Percentiles rank a stretch among this genome's conserved stretches.
phyloP scores from a whole-genome alignment of 1,140 invertebrate genomes.

The Paramacrobiotus metropolitanus region DNA sequence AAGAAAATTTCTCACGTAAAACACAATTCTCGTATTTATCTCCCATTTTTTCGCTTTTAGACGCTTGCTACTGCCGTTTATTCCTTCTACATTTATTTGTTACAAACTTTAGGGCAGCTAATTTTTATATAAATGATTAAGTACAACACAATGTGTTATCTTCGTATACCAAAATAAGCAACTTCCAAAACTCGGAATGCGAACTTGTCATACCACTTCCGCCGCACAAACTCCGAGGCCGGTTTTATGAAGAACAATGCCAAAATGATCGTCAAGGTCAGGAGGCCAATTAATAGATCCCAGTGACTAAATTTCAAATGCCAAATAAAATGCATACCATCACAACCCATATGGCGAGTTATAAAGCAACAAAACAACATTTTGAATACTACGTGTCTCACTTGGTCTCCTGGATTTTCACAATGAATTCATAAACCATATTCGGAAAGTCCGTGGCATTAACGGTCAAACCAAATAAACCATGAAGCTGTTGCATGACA shows the following conservation, averaged over 20 bases:
- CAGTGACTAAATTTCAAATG: conserved; percentile 8
- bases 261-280: neutral
- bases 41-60: too few relatives aligned
- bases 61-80: too few relatives aligned
- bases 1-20: too few relatives aligned
- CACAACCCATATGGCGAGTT: too few relatives aligned
- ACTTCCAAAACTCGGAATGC: conserved; percentile 5
- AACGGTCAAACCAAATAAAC: conserved; percentile 6
- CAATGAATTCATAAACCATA: neutral
- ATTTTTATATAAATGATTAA: neutral
- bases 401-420: conserved; percentile 6
- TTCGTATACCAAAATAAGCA: neutral
- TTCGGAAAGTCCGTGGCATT: neutral
- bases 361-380: neutral
- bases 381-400: neutral
- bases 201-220: conserved; percentile 3
- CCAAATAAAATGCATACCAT: neutral
- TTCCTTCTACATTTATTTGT: too few relatives aligned
- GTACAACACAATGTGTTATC: neutral
- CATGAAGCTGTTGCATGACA: conserved; percentile 53
- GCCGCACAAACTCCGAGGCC: conserved; percentile 1
- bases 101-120: too few relatives aligned
- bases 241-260: neutral
- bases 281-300: conserved; percentile 5
- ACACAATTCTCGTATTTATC: too few relatives aligned